Evolutionary conservation across 2,797 vertebrate genomes (phyloP), one percentile per base, ranked within the genome.

Genomic region (Tenualosa ilisha): DNA sequence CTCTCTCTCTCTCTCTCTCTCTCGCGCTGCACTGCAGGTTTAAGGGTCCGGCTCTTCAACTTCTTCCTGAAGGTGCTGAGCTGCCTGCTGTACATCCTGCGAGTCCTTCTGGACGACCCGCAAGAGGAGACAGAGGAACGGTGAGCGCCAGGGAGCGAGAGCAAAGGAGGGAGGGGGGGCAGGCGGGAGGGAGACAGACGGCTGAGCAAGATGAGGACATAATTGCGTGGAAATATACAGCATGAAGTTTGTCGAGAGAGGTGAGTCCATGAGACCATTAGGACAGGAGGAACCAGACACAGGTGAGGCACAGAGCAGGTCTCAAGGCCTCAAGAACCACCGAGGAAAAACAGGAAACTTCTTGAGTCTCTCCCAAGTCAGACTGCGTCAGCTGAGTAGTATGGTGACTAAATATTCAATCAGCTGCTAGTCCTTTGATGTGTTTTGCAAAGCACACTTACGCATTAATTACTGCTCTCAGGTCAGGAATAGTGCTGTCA

Each of bases 41-140:
- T 97, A 89, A 94, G 96, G 86, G 96, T 97, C 88, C 95, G 96
- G 88, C 95, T 97, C 93, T 97, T 97, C 90, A 97, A 97, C 91
- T 96, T 97, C 92, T 91, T 96, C 82, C 92, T 97, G 59, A 97
- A 97, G 92, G 93, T 97, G 89, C 93, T 97, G 86, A 97, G 96
- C 93, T 97, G 96, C 88, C 93, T 97, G 88, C 95, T 97, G 53
- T 97, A 97, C 91, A 97, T 97, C 12, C 92, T 96, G 89, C 90
- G 96, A 91, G 96, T 97, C 61, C 92, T 97, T 40, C 89, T 97
- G 88, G 96, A 97, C 84, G 95, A 97, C 90, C 96, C 96, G 0
- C 92, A 92, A 84, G 94, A 95, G 61, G 89, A 92, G 63, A 92
- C 90, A 85, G 94, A 92, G 43, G 94, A 94, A 84, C 96, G 96